phyloP scores from a whole-genome alignment of 2,888 invertebrate genomes.

The Sarcophaga subvicina region DNA sequence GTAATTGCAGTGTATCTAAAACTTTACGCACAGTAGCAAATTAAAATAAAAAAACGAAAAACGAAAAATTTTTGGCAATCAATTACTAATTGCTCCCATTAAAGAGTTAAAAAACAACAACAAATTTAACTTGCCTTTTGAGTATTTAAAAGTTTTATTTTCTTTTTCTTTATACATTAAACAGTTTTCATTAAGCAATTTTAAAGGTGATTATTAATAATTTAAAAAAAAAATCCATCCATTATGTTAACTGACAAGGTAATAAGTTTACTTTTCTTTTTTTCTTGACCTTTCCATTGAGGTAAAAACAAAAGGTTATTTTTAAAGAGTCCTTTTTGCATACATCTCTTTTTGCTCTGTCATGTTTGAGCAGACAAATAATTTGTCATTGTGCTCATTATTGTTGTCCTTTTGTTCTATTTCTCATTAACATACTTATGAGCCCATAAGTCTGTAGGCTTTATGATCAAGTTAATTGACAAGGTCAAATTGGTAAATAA shows the following conservation, averaged over 20 bases:
- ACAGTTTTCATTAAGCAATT: not conserved
- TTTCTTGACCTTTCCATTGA: not conserved
- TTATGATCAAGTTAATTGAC: slow-evolving; percentile 7
- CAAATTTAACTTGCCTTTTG: not conserved
- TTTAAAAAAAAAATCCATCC: not conserved
- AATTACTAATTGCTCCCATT: slow-evolving; percentile 1
- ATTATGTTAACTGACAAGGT: not conserved
- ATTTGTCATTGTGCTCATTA: slow-evolving; percentile 20
- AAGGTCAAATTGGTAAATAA: slow-evolving; percentile 2
- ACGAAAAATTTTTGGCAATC: not conserved
- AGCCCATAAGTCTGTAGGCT: not conserved
- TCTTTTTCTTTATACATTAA: not conserved
- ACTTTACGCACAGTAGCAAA: not conserved
- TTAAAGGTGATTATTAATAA: slow-evolving; percentile 14
- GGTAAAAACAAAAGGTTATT: not conserved
- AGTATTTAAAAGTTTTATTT: not conserved
- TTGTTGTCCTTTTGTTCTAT: slow-evolving; percentile 12
- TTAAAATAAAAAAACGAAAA: not conserved
- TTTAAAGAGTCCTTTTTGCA: not conserved
- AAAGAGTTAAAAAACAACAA: not conserved
- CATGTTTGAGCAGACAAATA: not conserved
- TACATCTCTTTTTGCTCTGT: not conserved
- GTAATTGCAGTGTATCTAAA: slow-evolving; percentile 37
- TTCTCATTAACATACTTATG: slow-evolving; percentile 4
- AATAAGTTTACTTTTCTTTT: not conserved